A percentile compares a stretch with the other conserved stretches of the same genome.
These are phyloP conservation scores for Eledone cirrhosa DNA, from an alignment of 2,888 invertebrate species.

Conservation along the genomic window DNA sequence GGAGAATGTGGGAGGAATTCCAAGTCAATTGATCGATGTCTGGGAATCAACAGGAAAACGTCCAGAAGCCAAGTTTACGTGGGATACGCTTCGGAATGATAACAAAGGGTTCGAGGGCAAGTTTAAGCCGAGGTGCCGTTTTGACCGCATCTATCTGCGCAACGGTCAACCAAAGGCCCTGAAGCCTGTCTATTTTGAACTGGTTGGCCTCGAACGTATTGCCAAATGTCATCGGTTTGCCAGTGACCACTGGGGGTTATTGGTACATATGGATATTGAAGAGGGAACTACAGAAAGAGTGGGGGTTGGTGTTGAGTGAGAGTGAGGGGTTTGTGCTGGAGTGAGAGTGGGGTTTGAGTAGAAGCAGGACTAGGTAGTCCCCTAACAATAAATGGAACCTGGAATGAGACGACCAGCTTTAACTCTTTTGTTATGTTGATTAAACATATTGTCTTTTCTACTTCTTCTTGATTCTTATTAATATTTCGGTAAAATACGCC, in stretches of 20 bases:
- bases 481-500: too few species aligned
- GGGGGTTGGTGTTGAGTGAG: too few species aligned
- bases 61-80: slow-evolving; percentile 70
- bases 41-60: slow-evolving; percentile 72
- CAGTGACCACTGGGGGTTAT: slow-evolving; percentile 72
- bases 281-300: neutral
- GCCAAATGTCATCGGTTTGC: slow-evolving; percentile 69
- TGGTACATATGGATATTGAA: slow-evolving; percentile 55
- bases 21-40: slow-evolving; percentile 68
- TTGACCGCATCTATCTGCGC: slow-evolving; percentile 70
- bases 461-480: too few species aligned
- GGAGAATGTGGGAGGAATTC: slow-evolving; percentile 64
- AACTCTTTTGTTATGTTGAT: too few species aligned
- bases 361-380: too few species aligned
- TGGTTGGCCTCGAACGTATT: slow-evolving; percentile 70
- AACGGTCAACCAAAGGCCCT: slow-evolving; percentile 45
- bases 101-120: slow-evolving; percentile 67
- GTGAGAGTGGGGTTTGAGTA: too few species aligned
- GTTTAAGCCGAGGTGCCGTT: slow-evolving; percentile 68
- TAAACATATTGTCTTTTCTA: too few species aligned
- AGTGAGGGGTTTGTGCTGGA: too few species aligned
- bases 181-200: slow-evolving; percentile 69
- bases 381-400: too few species aligned
- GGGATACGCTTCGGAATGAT: slow-evolving; percentile 72
- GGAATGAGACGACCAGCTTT: too few species aligned